Base-by-base conservation (phyloP, 1,140 invertebrate genomes). In the Saccostrea cuccullata region DNA sequence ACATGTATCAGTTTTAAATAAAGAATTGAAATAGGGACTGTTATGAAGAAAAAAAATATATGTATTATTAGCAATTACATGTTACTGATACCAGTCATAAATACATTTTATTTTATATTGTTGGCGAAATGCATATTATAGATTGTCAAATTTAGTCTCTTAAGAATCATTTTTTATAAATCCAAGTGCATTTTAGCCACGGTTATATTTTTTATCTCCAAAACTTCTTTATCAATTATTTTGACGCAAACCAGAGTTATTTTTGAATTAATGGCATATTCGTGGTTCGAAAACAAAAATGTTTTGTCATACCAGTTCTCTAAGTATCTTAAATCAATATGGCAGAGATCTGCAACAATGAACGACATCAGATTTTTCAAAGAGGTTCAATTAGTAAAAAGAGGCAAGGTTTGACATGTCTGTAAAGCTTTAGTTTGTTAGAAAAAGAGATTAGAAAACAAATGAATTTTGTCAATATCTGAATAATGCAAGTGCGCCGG, bases 361-460 rank as follows among this genome's bases (percentile, higher is more conserved):
- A 12, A 77, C 23, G 5, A 67, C 23, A 20, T 67, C 60, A 23
- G 60, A 67, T n/a, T 67, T 36, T 67, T 67, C 60, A 67, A 67
- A 17, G 23, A 77, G 30, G 26, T 30, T 23, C 67, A 73, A 73
- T 30, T 30, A 30, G 13, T 77, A 15, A 77, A 30, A 30, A 30
- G 70, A 36, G 60, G 26, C 70, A 77, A 15, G 70, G 26, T 77
- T 30, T 77, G 70, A 30, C 70, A 77, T 77, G 36, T 77, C 70
- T 77, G 70, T 30, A 77, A 77, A 36, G 26, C 70, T 36, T 77
- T 26, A 30, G 15, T 26, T 77, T 30, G 30, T 12, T 12, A 13
- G 26, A 77, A 77, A 77, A 77, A 12, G 23, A 36, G 70, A 77
- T 30, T 13, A 77, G 26, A 77, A 77, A 36, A 77, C 26, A 77